Base-by-base conservation (phyloP, 2,113 vertebrate genomes). In the Lampris incognitus region DNA sequence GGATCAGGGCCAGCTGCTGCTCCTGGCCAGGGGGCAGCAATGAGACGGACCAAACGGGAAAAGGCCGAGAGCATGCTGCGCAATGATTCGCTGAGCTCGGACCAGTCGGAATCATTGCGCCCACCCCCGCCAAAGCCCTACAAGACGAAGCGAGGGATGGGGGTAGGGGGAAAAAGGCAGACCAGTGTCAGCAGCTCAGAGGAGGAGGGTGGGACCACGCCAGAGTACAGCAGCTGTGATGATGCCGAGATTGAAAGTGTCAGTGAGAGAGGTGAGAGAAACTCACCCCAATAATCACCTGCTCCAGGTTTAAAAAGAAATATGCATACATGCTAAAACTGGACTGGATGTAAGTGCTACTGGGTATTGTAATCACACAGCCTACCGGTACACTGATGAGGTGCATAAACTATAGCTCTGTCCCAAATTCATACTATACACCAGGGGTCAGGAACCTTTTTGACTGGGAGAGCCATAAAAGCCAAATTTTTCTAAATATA, bases 101-200 rank as follows among this genome's bases (percentile, higher is more conserved):
- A 98, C 90, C 97, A 99, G 88, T 98, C 97, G 1, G 98, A 99
- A 92, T 98, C 97, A 9, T 93, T 99, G 85, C 94, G 98, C 59
- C 97, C 97, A 1, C 97, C 98, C 8, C 96, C 97, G 42, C 97
- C 97, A 68, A 96, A 98, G 85, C 97, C 97, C 64, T 97, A 98
- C 92, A 96, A 97, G 89, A 90, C 95, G 46, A 97, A 97, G 88
- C 92, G 91, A 11, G 91, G 89, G 44, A 51, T 79, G 54, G 92
- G 96, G 67, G 94, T 94, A 9, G 95, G 96, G 61, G 97, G 96
- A 77, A 97, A 96, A 92, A 93, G 98, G 76, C 97, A 99, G 88
- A 97, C 97, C 91, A 98, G 97, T 10, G 94, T 99, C 90, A 99
- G 98, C 95, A 99, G 98, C 89, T 99, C 98, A 0, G 98, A 99